Conservation (phyloP, 2,888 invertebrate genomes). For the Gymnosoma rotundatum region DNA sequence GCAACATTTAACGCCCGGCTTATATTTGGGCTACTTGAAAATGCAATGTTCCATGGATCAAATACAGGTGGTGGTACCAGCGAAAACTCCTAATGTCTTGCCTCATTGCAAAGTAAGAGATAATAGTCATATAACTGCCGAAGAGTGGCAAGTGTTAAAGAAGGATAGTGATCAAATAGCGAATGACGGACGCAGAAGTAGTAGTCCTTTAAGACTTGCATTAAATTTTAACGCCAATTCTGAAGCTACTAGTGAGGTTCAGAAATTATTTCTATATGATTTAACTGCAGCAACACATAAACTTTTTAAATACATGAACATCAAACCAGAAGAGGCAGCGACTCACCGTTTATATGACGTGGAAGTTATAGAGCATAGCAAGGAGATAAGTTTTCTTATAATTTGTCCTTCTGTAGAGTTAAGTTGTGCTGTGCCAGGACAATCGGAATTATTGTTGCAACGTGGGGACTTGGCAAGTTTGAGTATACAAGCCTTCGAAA, state of each 20-base stretch:
- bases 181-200: constrained; percentile 53
- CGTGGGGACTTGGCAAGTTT: constrained; percentile 93
- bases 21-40: constrained; percentile 98
- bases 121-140: constrained; percentile 97
- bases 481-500: constrained; percentile 96
- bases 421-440: constrained; percentile 95
- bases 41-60: constrained; percentile 98
- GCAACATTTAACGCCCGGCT: constrained; percentile 91
- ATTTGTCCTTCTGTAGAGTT: constrained; percentile 95
- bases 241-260: constrained; percentile 87
- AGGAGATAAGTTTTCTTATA: constrained; percentile 95
- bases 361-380: constrained; percentile 95
- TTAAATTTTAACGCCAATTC: constrained; percentile 81
- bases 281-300: constrained; percentile 89
- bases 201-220: constrained; percentile 73
- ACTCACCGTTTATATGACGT: constrained; percentile 94
- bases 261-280: constrained; percentile 90
- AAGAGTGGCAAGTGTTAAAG: constrained; percentile 97
- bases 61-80: constrained; percentile 95
- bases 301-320: constrained; percentile 91
- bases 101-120: constrained; percentile 96
- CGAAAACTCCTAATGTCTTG: constrained; percentile 95
- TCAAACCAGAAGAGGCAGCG: constrained; percentile 86
- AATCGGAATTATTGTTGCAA: constrained; percentile 92
- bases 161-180: constrained; percentile 82